phyloP scores from a whole-genome alignment of 1,140 invertebrate species.

The Andrena cerasifolii region DNA sequence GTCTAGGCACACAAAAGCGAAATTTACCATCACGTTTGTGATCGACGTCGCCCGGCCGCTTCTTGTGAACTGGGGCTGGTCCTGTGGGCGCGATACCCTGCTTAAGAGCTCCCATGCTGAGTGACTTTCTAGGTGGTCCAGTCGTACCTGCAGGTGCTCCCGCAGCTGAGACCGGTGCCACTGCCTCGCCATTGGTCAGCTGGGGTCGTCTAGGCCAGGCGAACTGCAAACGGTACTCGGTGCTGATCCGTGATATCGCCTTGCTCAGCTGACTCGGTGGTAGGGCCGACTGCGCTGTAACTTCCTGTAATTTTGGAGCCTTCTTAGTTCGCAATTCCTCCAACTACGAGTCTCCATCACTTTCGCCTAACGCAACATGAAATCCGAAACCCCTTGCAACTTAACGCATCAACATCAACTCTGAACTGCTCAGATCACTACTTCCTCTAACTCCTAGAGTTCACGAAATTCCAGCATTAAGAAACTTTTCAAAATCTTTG shows the following conservation, averaged over 20 bases:
- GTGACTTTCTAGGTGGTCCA: conserved; percentile 89
- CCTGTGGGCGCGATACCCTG: conserved; percentile 82
- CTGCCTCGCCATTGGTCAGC: conserved; percentile 84
- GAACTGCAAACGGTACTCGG: conserved; percentile 94
- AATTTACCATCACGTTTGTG: conserved; percentile 78
- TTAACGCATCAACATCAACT: too few species aligned
- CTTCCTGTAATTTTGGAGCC: conserved; percentile 80
- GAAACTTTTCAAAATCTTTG: too few species aligned
- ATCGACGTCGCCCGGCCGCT: conserved; percentile 83
- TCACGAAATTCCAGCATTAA: too few species aligned
- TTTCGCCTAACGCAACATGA: too few species aligned
- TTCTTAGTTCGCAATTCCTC: too few species aligned
- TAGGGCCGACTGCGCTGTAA: conserved; percentile 79
- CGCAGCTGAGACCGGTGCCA: conserved; percentile 79
- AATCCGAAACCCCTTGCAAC: too few species aligned
- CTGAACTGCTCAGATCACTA: too few species aligned
- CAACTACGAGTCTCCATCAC: too few species aligned
- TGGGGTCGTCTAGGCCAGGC: conserved; percentile 87
- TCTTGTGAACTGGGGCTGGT: conserved; percentile 85
- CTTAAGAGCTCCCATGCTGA: conserved; percentile 93
- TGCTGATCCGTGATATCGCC: conserved; percentile 89
- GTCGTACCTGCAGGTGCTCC: conserved; percentile 77
- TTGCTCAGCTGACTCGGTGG: conserved; percentile 85
- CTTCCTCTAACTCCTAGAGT: too few species aligned
- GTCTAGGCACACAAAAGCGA: too few species aligned